Conservation (phyloP, 2,888 invertebrate genomes). For the Mesorhabditis spiculigera region DNA sequence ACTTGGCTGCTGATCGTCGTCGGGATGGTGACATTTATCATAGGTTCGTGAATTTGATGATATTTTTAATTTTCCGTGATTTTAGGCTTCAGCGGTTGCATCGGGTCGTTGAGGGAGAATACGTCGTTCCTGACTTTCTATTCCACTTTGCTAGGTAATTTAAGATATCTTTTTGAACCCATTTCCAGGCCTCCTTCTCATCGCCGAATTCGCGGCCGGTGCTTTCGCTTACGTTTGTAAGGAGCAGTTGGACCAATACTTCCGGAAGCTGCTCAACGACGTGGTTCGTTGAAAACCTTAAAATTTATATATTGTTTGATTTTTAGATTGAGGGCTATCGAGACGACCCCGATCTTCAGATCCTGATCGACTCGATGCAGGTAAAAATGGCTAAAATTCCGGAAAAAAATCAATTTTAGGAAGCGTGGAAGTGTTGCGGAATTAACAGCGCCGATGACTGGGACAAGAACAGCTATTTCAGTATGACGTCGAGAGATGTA, state of each 20-base stretch:
- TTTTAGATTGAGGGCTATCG: conserved; percentile 74
- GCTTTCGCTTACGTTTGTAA: conserved; percentile 32
- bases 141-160: conserved; percentile 79
- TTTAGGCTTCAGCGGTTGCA: conserved; percentile 43
- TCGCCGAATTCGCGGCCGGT: conserved; percentile 28
- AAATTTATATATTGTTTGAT: neutral
- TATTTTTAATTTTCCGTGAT: neutral
- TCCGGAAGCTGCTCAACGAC: conserved; percentile 27
- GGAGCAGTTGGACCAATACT: conserved; percentile 34
- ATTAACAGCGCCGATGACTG: conserved; percentile 94
- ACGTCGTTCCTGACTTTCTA: conserved; percentile 88
- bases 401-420: conserved; percentile 22
- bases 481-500: conserved; percentile 31
- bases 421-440: conserved; percentile 83
- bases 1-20: conserved; percentile 81
- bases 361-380: conserved; percentile 96
- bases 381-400: conserved; percentile 54
- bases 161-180: conserved; percentile 65
- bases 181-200: conserved; percentile 22
- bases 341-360: conserved; percentile 96
- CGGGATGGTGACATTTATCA: conserved; percentile 87
- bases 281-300: conserved; percentile 13
- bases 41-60: conserved; percentile 74
- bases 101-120: conserved; percentile 76
- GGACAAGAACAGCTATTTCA: conserved; percentile 96